Evolutionary conservation across 2,888 invertebrate genomes (phyloP).

Genomic region (Trissoscelio sp.): DNA sequence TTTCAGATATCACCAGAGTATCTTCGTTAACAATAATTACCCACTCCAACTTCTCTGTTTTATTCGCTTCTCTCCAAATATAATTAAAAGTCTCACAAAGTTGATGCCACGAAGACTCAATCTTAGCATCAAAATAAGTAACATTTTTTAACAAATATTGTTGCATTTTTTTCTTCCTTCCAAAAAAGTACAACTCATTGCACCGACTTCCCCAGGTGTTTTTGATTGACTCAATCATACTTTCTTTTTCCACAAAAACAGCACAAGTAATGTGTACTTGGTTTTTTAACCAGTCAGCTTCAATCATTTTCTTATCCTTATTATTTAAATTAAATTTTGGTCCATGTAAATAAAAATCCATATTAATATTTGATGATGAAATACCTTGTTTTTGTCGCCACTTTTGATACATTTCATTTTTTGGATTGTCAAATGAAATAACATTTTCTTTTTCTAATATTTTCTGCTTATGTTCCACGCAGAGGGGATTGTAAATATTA

Average conservation of each 20-base stretch:
- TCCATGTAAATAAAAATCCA: constrained; percentile 76
- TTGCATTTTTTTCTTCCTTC: constrained; percentile 17
- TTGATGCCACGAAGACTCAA: constrained; percentile 83
- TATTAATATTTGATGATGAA: constrained; percentile 63
- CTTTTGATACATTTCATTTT: constrained; percentile 71
- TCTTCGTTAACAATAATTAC: constrained; percentile 85
- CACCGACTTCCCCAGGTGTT: constrained; percentile 83
- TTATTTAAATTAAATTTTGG: constrained; percentile 26
- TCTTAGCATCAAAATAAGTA: constrained; percentile 75
- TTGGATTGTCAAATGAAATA: constrained; percentile 42
- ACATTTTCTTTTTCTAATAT: not conserved
- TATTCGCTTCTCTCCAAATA: constrained; percentile 74
- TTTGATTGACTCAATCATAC: constrained; percentile 81
- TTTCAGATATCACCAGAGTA: constrained; percentile 85
- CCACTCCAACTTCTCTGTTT: constrained; percentile 82
- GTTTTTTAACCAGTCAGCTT: constrained; percentile 77
- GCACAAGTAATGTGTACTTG: constrained; percentile 83
- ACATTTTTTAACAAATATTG: constrained; percentile 69
- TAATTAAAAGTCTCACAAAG: constrained; percentile 82
- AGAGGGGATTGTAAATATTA: constrained; percentile 20
- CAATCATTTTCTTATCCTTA: constrained; percentile 58
- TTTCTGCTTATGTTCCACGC: constrained; percentile 1
- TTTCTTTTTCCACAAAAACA: constrained; percentile 83
- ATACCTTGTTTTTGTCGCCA: constrained; percentile 75
- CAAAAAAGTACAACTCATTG: constrained; percentile 80